phyloP scores from a whole-genome alignment of 2,113 vertebrate species.

The Tachycineta bicolor region DNA sequence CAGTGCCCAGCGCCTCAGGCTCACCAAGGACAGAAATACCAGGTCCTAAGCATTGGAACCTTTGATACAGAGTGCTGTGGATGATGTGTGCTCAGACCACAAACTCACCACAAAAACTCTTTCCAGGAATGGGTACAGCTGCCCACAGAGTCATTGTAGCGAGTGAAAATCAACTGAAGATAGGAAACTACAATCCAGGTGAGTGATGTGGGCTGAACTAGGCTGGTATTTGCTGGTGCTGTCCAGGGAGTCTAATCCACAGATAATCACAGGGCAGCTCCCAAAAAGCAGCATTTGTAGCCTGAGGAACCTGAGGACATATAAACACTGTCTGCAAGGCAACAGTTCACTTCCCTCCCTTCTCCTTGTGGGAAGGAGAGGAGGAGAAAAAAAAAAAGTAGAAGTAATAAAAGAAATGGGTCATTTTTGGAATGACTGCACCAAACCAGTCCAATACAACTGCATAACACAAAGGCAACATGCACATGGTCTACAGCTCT shows the following conservation, averaged over 20 bases:
- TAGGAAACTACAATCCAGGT: background rate
- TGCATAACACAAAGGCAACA: background rate
- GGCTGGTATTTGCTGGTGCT: background rate
- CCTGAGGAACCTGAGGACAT: background rate
- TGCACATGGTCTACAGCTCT: background rate
- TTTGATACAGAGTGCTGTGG: background rate
- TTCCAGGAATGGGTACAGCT: background rate
- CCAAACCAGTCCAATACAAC: background rate
- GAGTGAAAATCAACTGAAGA: background rate
- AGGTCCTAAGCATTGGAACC: background rate
- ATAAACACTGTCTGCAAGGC: background rate
- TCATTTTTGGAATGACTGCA: background rate
- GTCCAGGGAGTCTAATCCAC: background rate
- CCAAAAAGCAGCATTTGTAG: background rate
- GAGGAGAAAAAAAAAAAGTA: background rate
- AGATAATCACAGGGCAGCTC: background rate
- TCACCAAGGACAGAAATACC: background rate
- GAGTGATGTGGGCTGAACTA: background rate
- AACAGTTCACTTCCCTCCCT: background rate
- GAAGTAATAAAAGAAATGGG: background rate
- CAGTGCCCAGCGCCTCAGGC: background rate
- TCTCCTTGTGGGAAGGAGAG: background rate
- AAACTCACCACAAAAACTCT: background rate
- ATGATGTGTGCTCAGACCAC: background rate
- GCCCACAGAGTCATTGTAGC: background rate